Base-by-base conservation (phyloP, 2,888 invertebrate species). In the Chesias legatella region DNA sequence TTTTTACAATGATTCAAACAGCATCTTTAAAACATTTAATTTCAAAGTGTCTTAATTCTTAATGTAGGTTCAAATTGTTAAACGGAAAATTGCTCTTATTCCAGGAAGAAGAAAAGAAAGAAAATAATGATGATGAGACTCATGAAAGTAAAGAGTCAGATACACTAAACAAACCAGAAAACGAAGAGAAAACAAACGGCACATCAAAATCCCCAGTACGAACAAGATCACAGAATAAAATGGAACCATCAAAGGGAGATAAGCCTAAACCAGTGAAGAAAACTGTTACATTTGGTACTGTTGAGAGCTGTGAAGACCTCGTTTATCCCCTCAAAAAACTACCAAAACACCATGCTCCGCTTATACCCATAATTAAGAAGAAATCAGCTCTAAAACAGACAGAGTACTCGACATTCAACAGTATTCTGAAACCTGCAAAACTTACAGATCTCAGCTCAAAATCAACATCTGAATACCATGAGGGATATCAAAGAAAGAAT, bases 251-350 rank as follows among this genome's bases (percentile, higher is more conserved):
- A 13, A 86, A 82, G 62, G 66, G 61, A 50, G 81, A 86, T 29
- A 83, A 86, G 71, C 73, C 75, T n/a, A 85, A 84, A 72, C 80
- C 83, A 58, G 79, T 89, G 41, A 91, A 91, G 72, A 91, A 91
- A 79, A 91, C 91, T 29, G 91, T 91, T 10, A 91, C 91, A 35
- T 91, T 91, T 73, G 91, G 91, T 50, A 90, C 90, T 55, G 90
- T 91, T 42, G 91, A 91, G 64, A 90, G 91, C 50, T 91, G 91
- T 68, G 91, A 91, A 71, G 91, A 91, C 63, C 85, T 82, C 48
- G 80, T 89, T 58, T 83, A 90, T 51, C 88, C 90, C 21, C 73
- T 90, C 4, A 91, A 90, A 65, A 90, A 89, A 58, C 80, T 90
- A 50, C 85, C 89, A 28, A 91, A 91, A 73, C 89, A 90, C 43